Conservation (phyloP, 2,888 invertebrate species). For the Elgonia sp. region DNA sequence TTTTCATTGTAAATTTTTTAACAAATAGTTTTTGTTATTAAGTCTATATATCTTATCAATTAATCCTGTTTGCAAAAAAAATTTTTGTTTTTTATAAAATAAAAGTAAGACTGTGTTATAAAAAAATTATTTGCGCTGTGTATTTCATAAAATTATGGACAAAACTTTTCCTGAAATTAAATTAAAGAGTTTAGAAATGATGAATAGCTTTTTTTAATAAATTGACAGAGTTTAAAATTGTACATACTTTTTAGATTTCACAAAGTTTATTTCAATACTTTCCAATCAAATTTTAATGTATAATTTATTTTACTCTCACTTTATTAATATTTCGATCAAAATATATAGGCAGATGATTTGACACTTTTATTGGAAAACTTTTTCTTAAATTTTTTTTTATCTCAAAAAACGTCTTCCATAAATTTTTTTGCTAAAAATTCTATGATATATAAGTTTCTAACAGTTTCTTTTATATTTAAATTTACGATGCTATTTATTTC, state of each 20-base stretch:
- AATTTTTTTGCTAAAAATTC: too few species aligned
- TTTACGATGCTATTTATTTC: too few species aligned
- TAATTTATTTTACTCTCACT: conserved; percentile 24
- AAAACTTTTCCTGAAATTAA: conserved; percentile 1
- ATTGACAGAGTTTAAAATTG: conserved; percentile 7
- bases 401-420: too few species aligned
- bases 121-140: not conserved
- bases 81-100: too few species aligned
- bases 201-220: not conserved
- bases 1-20: too few species aligned
- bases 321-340: conserved; percentile 32
- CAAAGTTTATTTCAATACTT: conserved; percentile 35
- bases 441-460: too few species aligned
- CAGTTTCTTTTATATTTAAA: too few species aligned
- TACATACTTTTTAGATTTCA: conserved; percentile 38
- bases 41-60: too few species aligned
- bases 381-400: not conserved
- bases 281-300: conserved; percentile 28
- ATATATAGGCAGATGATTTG: not conserved
- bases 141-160: not conserved
- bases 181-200: not conserved
- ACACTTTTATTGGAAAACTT: not conserved
- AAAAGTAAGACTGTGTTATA: too few species aligned
- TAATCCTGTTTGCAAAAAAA: too few species aligned
- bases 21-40: too few species aligned